phyloP scores from a whole-genome alignment of 2,888 invertebrate species.

The Acrocyrtus sp. region DNA sequence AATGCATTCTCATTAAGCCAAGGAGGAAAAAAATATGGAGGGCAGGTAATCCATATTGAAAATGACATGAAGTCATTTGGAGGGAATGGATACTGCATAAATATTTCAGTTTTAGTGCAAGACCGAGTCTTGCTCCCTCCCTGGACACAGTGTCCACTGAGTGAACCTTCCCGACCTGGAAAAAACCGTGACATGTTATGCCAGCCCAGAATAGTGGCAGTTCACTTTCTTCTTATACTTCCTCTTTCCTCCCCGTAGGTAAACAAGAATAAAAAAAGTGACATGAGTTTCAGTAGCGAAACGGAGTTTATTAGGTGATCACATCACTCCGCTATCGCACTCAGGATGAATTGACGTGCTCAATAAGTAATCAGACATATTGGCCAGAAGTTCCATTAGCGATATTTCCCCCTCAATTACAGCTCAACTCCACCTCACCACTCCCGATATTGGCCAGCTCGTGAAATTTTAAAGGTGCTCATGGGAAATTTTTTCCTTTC shows the following conservation, averaged over 20 bases:
- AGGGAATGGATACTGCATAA: too few species aligned
- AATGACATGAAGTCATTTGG: constrained; percentile 13
- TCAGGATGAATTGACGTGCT: constrained; percentile 21
- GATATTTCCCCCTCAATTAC: too few species aligned
- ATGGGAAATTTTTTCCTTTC: too few species aligned
- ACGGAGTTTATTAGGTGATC: too few species aligned
- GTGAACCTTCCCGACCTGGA: constrained; percentile 32
- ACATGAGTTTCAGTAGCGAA: constrained; percentile 6
- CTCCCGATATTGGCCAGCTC: too few species aligned
- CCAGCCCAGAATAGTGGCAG: background rate
- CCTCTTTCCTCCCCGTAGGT: background rate
- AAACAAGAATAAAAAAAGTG: background rate
- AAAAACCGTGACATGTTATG: constrained; percentile 26
- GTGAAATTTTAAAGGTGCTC: too few species aligned
- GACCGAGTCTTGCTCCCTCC: too few species aligned
- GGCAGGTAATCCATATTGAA: constrained; percentile 13
- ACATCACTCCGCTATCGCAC: too few species aligned
- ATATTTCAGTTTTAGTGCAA: too few species aligned
- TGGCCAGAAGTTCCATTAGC: constrained; percentile 12
- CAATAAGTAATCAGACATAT: constrained; percentile 58
- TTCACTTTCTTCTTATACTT: background rate
- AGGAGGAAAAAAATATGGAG: background rate
- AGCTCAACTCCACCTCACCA: too few species aligned
- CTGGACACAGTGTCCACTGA: too few species aligned
- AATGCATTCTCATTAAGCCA: constrained; percentile 18